Evolutionary conservation across 2,888 invertebrate genomes (phyloP).

Genomic region (Mactromeris polynyma): DNA sequence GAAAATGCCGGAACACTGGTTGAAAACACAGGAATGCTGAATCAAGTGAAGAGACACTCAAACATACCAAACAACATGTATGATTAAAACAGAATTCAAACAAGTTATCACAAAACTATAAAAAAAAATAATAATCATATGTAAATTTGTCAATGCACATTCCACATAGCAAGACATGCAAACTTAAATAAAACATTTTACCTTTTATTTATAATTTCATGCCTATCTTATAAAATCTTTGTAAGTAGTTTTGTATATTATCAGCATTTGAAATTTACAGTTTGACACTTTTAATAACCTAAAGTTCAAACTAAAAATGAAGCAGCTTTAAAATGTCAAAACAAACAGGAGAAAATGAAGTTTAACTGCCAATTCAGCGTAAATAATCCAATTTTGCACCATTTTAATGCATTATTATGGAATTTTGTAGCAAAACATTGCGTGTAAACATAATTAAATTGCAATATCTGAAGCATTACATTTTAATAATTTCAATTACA

Average conservation of each 20-base stretch:
- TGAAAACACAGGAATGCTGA: too few relatives aligned
- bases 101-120: too few relatives aligned
- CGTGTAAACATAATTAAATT: neutral
- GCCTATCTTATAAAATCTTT: neutral
- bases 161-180: neutral
- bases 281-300: neutral
- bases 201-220: neutral
- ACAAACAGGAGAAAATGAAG: neutral
- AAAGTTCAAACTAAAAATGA: neutral
- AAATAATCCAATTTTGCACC: conserved; percentile 5
- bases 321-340: neutral
- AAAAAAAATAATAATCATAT: neutral
- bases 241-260: neutral
- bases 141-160: neutral
- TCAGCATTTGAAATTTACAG: neutral
- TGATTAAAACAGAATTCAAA: too few relatives aligned
- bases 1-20: too few relatives aligned
- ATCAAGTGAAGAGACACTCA: too few relatives aligned
- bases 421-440: neutral
- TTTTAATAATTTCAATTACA: neutral
- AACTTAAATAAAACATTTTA: neutral
- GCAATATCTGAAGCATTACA: neutral
- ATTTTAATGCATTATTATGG: neutral
- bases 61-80: too few relatives aligned
- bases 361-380: neutral